phyloP scores from a whole-genome alignment of 92 coral and sea anemone genomes.

The Epizoanthus fatuus region DNA sequence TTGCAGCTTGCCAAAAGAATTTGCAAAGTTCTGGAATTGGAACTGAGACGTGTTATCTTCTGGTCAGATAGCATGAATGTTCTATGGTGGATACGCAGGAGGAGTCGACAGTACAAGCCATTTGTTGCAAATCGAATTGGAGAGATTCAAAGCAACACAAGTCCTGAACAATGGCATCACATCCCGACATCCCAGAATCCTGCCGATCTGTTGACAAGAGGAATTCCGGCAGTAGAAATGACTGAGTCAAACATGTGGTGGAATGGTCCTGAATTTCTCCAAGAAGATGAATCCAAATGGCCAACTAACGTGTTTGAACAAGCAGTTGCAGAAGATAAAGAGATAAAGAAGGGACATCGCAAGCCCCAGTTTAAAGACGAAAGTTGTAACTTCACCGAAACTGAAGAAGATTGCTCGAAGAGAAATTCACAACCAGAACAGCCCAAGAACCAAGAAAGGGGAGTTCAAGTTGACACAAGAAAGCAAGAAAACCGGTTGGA shows the following conservation, averaged over 20 bases:
- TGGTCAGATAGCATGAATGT: constrained; percentile 70
- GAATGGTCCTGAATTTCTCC: constrained; percentile 26
- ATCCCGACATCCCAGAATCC: background rate
- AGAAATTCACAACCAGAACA: background rate
- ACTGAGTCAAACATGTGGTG: background rate
- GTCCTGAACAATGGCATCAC: constrained; percentile 56
- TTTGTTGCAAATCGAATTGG: constrained; percentile 56
- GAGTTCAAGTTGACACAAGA: background rate
- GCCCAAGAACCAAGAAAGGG: background rate
- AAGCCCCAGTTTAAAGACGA: background rate
- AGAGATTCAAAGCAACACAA: constrained; percentile 7
- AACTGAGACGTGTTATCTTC: constrained; percentile 26
- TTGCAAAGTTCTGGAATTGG: constrained; percentile 32
- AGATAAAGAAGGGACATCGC: background rate
- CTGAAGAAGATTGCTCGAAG: background rate
- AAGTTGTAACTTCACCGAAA: background rate
- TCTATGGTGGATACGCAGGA: constrained; percentile 68
- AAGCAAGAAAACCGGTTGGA: background rate
- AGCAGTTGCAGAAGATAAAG: background rate
- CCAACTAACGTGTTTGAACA: constrained; percentile 16
- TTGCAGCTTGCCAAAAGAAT: constrained; percentile 49
- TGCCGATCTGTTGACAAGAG: constrained; percentile 10
- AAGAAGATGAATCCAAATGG: constrained; percentile 45
- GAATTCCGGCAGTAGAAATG: constrained; percentile 39
- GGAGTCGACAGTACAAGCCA: constrained; percentile 62